Evolutionary conservation across 2,888 invertebrate genomes (phyloP).

Genomic region (Mythimna vitellina): DNA sequence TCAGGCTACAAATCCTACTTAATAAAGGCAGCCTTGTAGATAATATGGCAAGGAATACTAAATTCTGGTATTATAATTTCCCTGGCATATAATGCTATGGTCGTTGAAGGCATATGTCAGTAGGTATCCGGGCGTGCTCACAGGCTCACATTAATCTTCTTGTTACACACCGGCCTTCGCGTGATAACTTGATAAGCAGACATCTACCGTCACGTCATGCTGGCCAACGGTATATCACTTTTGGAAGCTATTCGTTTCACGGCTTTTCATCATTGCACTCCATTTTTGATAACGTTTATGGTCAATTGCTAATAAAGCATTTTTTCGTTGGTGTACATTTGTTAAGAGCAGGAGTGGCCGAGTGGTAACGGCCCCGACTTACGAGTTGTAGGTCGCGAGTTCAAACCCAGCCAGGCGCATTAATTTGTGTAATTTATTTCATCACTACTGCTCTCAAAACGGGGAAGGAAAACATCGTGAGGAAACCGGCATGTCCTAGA

Average conservation of each 20-base stretch:
- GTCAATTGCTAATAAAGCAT: too few species aligned
- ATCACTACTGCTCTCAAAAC: too few species aligned
- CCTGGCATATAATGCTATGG: constrained; percentile 36
- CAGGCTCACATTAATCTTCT: constrained; percentile 71
- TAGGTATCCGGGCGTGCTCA: constrained; percentile 45
- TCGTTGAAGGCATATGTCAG: constrained; percentile 66
- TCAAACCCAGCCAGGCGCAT: too few species aligned
- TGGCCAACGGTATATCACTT: constrained; percentile 2
- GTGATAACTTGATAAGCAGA: constrained; percentile 69
- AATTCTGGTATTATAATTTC: constrained; percentile 39
- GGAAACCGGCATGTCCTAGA: too few species aligned
- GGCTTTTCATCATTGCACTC: constrained; percentile 12
- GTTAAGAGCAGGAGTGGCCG: too few species aligned
- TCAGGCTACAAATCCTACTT: background rate
- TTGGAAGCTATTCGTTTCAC: background rate
- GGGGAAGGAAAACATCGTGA: too few species aligned
- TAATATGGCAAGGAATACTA: constrained; percentile 37
- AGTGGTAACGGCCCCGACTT: too few species aligned
- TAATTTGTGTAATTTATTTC: too few species aligned
- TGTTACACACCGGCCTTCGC: constrained; percentile 62
- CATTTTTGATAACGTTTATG: constrained; percentile 10
- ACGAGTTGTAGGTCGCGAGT: too few species aligned
- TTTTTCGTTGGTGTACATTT: too few species aligned
- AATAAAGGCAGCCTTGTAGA: background rate
- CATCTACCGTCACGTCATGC: constrained; percentile 40